phyloP scores from a whole-genome alignment of 2,888 invertebrate genomes.

The Deroplatys truncata region DNA sequence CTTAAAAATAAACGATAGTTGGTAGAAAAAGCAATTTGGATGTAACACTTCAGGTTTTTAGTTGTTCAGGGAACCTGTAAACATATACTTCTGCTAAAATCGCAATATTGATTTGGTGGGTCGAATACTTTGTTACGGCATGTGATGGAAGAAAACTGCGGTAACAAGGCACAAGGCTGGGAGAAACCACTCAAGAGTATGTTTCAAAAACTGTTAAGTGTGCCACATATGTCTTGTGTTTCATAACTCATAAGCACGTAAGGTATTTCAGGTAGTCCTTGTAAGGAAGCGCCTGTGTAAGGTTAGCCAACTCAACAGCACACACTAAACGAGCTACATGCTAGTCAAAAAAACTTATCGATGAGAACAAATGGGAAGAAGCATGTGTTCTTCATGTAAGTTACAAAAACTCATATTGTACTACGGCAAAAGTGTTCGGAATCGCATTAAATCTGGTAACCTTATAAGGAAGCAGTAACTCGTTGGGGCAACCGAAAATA shows the following conservation, averaged over 20 bases:
- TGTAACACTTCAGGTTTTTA: too few relatives aligned
- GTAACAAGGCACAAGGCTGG: neutral
- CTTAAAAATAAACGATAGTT: too few relatives aligned
- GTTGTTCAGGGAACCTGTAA: too few relatives aligned
- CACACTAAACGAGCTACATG: neutral
- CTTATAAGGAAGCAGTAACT: neutral
- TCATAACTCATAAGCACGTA: neutral
- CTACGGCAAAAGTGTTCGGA: neutral
- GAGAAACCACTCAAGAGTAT: neutral
- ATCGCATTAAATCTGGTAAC: neutral
- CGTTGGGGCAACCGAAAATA: neutral
- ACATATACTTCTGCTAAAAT: too few relatives aligned
- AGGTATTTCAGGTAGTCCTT: neutral
- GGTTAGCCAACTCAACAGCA: neutral
- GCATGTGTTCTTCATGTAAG: neutral
- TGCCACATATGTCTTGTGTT: neutral
- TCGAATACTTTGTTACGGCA: too few relatives aligned
- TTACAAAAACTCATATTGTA: neutral
- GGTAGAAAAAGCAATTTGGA: too few relatives aligned
- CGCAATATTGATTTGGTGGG: too few relatives aligned
- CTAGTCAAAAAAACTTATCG: too few relatives aligned
- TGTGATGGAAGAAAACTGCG: too few relatives aligned
- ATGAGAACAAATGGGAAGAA: neutral
- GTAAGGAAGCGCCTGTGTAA: neutral
- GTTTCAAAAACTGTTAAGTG: neutral